These are phyloP conservation scores for Brevipalpus yothersi DNA, from an alignment of 1,140 invertebrate genomes.

Conservation along the genomic window DNA sequence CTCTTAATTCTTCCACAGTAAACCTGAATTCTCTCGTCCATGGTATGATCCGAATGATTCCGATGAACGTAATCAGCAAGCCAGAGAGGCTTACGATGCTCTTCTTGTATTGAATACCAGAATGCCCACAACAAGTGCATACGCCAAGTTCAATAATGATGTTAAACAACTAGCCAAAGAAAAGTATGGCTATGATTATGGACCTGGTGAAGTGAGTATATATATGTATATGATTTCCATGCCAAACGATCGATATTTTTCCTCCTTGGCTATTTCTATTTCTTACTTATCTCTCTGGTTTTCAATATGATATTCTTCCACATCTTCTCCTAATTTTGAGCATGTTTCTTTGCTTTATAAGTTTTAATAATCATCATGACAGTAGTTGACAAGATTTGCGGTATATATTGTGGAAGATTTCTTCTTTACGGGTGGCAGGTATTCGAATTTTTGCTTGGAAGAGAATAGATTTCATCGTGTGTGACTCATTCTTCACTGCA, in stretches of 20 bases:
- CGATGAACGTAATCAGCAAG: conserved; percentile 49
- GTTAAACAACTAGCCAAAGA: conserved; percentile 50
- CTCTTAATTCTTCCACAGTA: not conserved
- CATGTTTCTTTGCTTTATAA: no score
- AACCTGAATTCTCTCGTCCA: conserved; percentile 23
- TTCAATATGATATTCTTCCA: not conserved
- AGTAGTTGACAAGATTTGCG: no score
- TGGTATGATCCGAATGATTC: conserved; percentile 61
- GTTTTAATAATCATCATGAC: no score
- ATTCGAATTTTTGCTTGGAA: no score
- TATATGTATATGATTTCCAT: not conserved
- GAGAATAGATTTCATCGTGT: no score
- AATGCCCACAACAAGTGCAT: conserved; percentile 46
- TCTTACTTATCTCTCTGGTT: not conserved
- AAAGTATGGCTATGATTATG: conserved; percentile 45
- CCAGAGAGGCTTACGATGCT: conserved; percentile 62
- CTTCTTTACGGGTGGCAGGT: no score
- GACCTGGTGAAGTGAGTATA: conserved; percentile 22
- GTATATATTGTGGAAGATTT: no score
- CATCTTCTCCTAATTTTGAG: no score
- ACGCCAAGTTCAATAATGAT: conserved; percentile 24
- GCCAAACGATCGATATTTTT: not conserved
- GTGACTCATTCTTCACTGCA: no score
- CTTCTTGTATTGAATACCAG: conserved; percentile 65
- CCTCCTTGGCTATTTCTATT: not conserved